Evolutionary conservation across 2,797 vertebrate genomes (phyloP).

Genomic region (Ataeniobius toweri): DNA sequence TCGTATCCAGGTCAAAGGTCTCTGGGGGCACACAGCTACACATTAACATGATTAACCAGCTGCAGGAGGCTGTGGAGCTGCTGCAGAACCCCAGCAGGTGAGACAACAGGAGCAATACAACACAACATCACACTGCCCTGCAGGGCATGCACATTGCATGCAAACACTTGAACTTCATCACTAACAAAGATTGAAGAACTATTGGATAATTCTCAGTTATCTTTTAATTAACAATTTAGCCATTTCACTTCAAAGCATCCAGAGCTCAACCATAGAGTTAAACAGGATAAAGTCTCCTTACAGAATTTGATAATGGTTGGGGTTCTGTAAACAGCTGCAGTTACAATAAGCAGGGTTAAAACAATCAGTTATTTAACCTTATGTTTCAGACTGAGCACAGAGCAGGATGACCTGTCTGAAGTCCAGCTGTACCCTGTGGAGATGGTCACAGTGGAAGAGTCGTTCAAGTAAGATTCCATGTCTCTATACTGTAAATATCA

Average conservation of each 20-base stretch:
- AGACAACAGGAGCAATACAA: neutral
- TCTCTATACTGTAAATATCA: neutral
- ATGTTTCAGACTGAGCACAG: constrained; percentile 75
- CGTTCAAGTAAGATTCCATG: constrained; percentile 78
- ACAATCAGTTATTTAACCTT: neutral
- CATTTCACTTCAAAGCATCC: neutral
- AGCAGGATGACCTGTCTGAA: constrained; percentile 75
- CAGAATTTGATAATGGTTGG: neutral
- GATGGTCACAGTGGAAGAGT: constrained; percentile 76
- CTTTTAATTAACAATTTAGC: neutral
- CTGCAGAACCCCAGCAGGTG: constrained; percentile 89
- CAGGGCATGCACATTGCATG: no score
- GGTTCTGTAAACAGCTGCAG: neutral
- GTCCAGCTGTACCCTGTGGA: constrained; percentile 83
- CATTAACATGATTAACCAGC: constrained; percentile 87
- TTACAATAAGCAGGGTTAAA: neutral
- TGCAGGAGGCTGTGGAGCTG: constrained; percentile 89
- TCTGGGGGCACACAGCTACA: constrained; percentile 76
- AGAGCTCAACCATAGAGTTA: neutral
- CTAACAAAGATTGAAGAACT: no score
- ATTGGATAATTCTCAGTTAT: neutral
- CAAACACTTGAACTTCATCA: no score
- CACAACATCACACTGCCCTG: no score
- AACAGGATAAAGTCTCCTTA: neutral
- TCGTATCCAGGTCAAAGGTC: constrained; percentile 79